Conservation (phyloP, 2,113 vertebrate genomes). For the Phyllostomus hastatus region DNA sequence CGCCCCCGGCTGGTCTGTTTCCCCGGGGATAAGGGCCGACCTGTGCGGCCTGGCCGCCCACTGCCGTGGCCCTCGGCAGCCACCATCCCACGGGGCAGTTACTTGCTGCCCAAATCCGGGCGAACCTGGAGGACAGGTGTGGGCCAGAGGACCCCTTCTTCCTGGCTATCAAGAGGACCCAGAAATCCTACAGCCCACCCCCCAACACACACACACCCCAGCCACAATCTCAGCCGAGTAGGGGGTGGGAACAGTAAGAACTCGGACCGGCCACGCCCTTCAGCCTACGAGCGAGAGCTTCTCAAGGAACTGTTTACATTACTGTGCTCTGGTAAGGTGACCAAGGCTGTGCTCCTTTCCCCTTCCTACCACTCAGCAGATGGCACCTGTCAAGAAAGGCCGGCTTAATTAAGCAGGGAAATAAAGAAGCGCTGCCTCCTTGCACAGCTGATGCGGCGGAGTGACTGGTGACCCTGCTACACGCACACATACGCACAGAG, state of each 20-base stretch:
- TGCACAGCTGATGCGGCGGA: neutral
- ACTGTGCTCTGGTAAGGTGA: neutral
- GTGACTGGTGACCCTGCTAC: neutral
- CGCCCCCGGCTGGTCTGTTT: rapidly evolving
- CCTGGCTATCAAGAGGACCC: neutral
- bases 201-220: neutral
- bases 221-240: neutral
- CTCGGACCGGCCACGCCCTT: neutral
- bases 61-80: rapidly evolving
- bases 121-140: neutral
- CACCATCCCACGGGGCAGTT: neutral
- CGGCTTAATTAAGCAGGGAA: neutral
- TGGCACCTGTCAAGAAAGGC: neutral
- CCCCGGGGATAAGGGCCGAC: neutral
- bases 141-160: neutral
- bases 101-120: neutral
- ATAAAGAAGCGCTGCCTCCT: neutral
- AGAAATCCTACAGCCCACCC: neutral
- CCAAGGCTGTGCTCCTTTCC: neutral
- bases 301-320: neutral
- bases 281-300: neutral
- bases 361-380: neutral
- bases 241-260: neutral
- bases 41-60: rapidly evolving
- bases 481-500: neutral